Evolutionary conservation across 2,113 vertebrate species (phyloP).

Genomic region (Mustela nigripes): DNA sequence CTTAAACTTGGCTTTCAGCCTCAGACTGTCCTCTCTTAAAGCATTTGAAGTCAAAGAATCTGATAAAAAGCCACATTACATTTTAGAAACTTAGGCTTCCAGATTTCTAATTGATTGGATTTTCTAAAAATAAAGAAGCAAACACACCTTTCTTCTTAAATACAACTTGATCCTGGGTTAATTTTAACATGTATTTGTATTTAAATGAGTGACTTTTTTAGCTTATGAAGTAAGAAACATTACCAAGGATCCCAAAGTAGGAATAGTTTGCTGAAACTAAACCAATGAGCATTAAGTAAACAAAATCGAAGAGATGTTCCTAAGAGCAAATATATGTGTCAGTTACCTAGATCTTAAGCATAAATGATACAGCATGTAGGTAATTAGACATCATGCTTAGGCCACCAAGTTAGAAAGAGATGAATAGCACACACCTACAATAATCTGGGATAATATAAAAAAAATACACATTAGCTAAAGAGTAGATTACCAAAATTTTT

Average conservation of each 20-base stretch:
- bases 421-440: not conserved
- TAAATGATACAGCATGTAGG: not conserved
- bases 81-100: not conserved
- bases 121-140: not conserved
- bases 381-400: not conserved
- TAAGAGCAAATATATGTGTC: not conserved
- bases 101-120: not conserved
- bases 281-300: not conserved
- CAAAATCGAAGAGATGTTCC: not conserved
- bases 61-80: not conserved
- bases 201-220: not conserved
- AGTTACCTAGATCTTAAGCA: not conserved
- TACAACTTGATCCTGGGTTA: not conserved
- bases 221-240: not conserved
- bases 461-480: not conserved
- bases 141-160: not conserved
- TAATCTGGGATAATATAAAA: not conserved
- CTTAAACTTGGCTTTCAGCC: not conserved
- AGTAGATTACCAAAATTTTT: not conserved
- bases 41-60: conserved; percentile 27
- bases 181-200: not conserved
- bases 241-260: not conserved
- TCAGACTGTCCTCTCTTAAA: not conserved
- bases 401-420: not conserved
- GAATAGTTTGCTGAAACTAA: not conserved